Base-by-base conservation (phyloP, 2,888 invertebrate species). In the Cheilosia urbana region DNA sequence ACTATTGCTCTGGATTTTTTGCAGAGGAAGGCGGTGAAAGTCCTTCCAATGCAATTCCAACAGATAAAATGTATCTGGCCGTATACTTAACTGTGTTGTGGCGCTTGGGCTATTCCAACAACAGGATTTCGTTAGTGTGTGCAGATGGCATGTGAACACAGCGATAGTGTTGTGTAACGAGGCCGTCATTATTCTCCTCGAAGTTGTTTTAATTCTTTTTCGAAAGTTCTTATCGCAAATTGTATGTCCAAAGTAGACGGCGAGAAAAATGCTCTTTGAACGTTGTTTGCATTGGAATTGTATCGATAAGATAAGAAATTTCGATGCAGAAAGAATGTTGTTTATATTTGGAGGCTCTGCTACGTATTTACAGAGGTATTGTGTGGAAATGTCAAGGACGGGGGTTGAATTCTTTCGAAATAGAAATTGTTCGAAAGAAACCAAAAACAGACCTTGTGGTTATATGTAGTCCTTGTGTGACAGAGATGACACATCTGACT, bases 91-190 rank as follows among this genome's bases (percentile, higher is more conserved):
- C 63, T 71, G 69, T 79, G 53, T 80, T 75, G 80, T 71, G 75
- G 80, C 71, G 75, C 63, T 78, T 62, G 62, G 62, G n/a, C 47
- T 17, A 49, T 79, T 30, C 30, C 30, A 2, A 58, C 45, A 66
- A 42, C 47, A 65, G 65, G 65, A 71, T 65, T 76, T 60, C 17
- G 45, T n/a, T n/a, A n/a, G 71, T 76, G 62, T 66, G 79, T 84
- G 79, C 79, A 65, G 84, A 84, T 84, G 84, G 84, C 84, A 84
- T 79, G 45, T 71, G 80, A 65, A 75, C 80, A 76, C 75, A 84
- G 60, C 66, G 69, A 73, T 73, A 71, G 81, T 76, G 66, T 71
- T 79, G 79, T 71, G 53, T 71, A 75, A 76, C 75, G 63, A 73
- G 73, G 66, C 58, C 71, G 80, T 66, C 55, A 55, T 78, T 76